Base-by-base conservation (phyloP, 1,140 invertebrate genomes). In the Drosophila santomea region DNA sequence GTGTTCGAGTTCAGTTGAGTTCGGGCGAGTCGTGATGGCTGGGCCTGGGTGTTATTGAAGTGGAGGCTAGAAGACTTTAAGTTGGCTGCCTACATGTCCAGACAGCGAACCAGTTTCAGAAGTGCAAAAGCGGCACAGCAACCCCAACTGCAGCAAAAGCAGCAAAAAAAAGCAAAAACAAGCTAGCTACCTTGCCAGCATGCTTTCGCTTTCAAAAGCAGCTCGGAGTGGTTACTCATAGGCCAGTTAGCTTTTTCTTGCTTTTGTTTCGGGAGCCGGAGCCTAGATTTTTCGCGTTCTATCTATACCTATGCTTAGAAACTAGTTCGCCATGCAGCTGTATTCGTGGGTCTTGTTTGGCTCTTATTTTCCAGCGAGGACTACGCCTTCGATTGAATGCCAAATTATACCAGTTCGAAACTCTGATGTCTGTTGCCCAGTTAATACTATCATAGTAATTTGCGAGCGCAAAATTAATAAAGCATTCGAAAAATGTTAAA, bases 201-300 rank as follows among this genome's bases (percentile, higher is more conserved):
- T 82, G 89, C 89, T 91, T 91, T 91, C 89, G 89, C 89, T 91
- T 91, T 91, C 84, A 85, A 75, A 89, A 72, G 76, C 72, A 38
- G 58, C 54, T 60, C 45, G 54, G 41, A 25, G 17, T 23, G 45
- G 55, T 55, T 68, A 74, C 69, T 69, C 63, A 71, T 74, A 56
- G 61, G 45, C 73, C 73, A 44, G 73, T 32, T 67, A 20, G 44
- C 28, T 32, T 41, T 56, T 50, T 44, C n/a, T 57, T 71, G 20
- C 20, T 59, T 72, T 60, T 54, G 38, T 25, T 74, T 41, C 76
- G 64, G 64, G 48, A 76, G 74, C 55, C 50, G 52, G 36, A 84
- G 69, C 44, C 56, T 28, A 69, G 35, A 57, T 58, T 57, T 74
- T 41, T 58, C 39, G 48, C 35, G 57, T 81, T 74, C 52, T 78